phyloP scores from a whole-genome alignment of 1,140 invertebrate genomes.

The Aradophagus sp. region DNA sequence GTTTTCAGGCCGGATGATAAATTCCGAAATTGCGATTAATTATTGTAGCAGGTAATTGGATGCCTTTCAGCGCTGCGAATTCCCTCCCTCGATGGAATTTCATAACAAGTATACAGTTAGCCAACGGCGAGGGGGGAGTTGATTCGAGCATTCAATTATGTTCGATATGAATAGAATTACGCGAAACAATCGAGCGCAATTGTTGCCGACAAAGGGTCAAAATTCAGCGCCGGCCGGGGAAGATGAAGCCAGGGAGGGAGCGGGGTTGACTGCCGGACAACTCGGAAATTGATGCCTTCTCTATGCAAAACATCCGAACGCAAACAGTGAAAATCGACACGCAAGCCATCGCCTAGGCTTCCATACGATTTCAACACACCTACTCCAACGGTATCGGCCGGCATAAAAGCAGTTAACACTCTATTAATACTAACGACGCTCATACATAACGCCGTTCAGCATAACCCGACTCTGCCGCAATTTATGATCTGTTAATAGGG shows the following conservation, averaged over 20 bases:
- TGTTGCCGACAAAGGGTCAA: constrained; percentile 49
- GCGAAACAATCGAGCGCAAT: constrained; percentile 56
- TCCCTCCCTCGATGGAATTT: constrained; percentile 48
- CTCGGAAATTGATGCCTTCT: constrained; percentile 58
- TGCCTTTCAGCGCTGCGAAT: constrained; percentile 43
- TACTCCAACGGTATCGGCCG: constrained; percentile 67
- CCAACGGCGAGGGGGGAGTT: constrained; percentile 41
- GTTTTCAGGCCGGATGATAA: constrained; percentile 32
- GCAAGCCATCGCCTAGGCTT: constrained; percentile 54
- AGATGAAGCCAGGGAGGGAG: constrained; percentile 27
- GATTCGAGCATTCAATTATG: constrained; percentile 58
- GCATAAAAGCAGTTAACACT: constrained; percentile 73
- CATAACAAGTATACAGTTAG: constrained; percentile 52
- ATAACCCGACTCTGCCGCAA: constrained; percentile 53
- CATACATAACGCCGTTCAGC: constrained; percentile 69
- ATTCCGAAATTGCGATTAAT: constrained; percentile 44
- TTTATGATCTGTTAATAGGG: constrained; percentile 62
- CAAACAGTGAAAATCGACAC: constrained; percentile 54
- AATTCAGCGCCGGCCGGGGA: constrained; percentile 42
- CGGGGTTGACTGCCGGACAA: constrained; percentile 38
- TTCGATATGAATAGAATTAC: constrained; percentile 61
- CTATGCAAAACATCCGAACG: constrained; percentile 55
- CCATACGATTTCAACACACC: constrained; percentile 54
- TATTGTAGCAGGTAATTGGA: constrained; percentile 52
- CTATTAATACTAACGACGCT: constrained; percentile 75